Evolutionary conservation across 2,797 vertebrate genomes (phyloP), one percentile per base, ranked within the genome.

Genomic region (Xenentodon cancila): DNA sequence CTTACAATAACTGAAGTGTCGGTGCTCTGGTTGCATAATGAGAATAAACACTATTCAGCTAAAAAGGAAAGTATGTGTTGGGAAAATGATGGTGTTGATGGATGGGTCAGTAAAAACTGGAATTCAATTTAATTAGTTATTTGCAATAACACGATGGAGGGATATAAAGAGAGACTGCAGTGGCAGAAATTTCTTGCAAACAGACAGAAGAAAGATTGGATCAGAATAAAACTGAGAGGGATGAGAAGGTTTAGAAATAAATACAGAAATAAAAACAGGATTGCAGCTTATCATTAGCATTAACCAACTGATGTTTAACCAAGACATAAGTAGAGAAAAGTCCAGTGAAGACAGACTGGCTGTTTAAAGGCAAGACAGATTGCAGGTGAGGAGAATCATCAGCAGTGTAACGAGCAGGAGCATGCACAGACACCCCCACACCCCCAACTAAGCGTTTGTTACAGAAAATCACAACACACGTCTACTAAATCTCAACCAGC

Each of bases 241-340:
- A 22, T 42, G 58, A 13, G 47, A 50, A 60, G 34, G 19, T 59
- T 49, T 49, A 49, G 48, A 48, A 20, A 30, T 15, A 59, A 32
- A 25, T 25, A 25, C 25, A 25, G 3, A 5, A 25, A 25, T 32
- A 32, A 32, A 3, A 32, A 32, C 3, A 37, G 9, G 46, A 59
- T 15, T 40, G 32, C 19, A n/a, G 30, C 46, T 30, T n/a, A 60
- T 19, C 19, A 19, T 42, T 34, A 11, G 17, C n/a, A 5, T 42
- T 42, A 22, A 50, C 34, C 47, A 50, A 15, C 17, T 16, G 20
- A 20, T 60, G 20, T 50, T 50, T 40, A 42, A 42, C 47, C 25
- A 12, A 8, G 40, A 51, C 50, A 34, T 60, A 48, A 27, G 4
- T 37, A n/a, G 12, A 48, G 44, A 15, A 30, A 30, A 48, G 47